Conservation (phyloP, 2,888 invertebrate genomes). For the Choristoneura rosaceana region DNA sequence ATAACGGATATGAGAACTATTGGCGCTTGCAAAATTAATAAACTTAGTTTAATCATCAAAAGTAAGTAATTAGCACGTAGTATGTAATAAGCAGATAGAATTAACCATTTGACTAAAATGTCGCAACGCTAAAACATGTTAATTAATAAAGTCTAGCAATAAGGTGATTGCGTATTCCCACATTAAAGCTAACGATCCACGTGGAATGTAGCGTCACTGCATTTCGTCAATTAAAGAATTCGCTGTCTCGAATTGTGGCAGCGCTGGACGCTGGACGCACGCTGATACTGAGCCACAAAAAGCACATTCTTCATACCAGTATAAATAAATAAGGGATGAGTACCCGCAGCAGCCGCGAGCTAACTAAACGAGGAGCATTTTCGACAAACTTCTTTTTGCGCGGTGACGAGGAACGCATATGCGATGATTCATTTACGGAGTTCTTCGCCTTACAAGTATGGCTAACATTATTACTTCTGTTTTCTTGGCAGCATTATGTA, state of each 20-base stretch:
- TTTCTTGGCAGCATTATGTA: slow-evolving; percentile 81
- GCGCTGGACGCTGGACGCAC: slow-evolving; percentile 66
- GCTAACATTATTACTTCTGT: slow-evolving; percentile 83
- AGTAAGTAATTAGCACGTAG: no score
- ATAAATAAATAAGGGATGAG: slow-evolving; percentile 85
- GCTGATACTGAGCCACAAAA: slow-evolving; percentile 77
- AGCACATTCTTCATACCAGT: slow-evolving; percentile 80
- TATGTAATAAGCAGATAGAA: neutral
- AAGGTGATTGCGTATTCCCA: slow-evolving; percentile 44
- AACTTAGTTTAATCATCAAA: no score
- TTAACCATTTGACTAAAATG: slow-evolving; percentile 7
- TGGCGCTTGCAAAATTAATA: no score
- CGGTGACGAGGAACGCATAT: slow-evolving; percentile 80
- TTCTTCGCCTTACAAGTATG: slow-evolving; percentile 79
- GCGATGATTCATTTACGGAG: slow-evolving; percentile 84
- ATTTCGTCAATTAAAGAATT: slow-evolving; percentile 83
- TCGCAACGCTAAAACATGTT: slow-evolving; percentile 47
- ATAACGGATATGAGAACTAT: no score
- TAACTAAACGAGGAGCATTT: slow-evolving; percentile 79
- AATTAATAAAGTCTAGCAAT: slow-evolving; percentile 38
- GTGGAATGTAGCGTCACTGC: slow-evolving; percentile 71
- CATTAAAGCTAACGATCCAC: slow-evolving; percentile 72
- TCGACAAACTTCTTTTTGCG: slow-evolving; percentile 84
- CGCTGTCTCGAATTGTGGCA: slow-evolving; percentile 68
- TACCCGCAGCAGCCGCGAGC: slow-evolving; percentile 66